Evolutionary conservation across 1,140 invertebrate genomes (phyloP).

Genomic region (Euwallacea fornicatus): DNA sequence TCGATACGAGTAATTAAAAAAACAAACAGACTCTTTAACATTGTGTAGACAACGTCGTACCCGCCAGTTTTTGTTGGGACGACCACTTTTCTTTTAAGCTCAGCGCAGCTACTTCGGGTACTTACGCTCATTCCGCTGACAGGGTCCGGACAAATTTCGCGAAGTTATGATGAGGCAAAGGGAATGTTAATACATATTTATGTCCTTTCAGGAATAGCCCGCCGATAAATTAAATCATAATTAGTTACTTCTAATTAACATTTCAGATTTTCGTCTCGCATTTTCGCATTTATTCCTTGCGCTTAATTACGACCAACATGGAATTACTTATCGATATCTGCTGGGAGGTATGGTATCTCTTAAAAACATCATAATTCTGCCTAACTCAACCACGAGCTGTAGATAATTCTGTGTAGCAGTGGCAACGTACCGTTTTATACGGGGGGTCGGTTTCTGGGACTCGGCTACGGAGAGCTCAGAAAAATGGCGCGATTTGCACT

Average conservation of each 20-base stretch:
- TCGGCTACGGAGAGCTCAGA: too few relatives aligned
- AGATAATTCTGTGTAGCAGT: too few relatives aligned
- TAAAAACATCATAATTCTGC: too few relatives aligned
- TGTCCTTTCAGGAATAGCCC: neutral
- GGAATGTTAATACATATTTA: conserved; percentile 25
- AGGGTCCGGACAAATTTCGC: conserved; percentile 18
- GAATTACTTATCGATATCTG: too few relatives aligned
- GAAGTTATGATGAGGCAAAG: conserved; percentile 23
- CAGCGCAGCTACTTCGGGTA: conserved; percentile 9
- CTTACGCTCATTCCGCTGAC: conserved; percentile 22
- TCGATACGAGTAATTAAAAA: conserved; percentile 42
- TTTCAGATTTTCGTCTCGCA: conserved; percentile 1
- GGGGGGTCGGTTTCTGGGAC: too few relatives aligned
- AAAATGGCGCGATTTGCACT: too few relatives aligned
- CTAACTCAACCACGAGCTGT: too few relatives aligned
- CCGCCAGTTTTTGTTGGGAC: conserved; percentile 20
- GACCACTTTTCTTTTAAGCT: conserved; percentile 34
- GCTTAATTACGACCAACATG: neutral
- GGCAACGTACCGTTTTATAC: too few relatives aligned
- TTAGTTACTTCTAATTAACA: conserved; percentile 19
- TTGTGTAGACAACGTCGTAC: conserved; percentile 36
- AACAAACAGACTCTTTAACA: conserved; percentile 42
- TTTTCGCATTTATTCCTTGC: conserved; percentile 1
- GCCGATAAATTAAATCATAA: conserved; percentile 22
- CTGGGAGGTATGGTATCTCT: too few relatives aligned